Evolutionary conservation across 2,113 vertebrate species (phyloP).

Genomic region (Zootoca vivipara): DNA sequence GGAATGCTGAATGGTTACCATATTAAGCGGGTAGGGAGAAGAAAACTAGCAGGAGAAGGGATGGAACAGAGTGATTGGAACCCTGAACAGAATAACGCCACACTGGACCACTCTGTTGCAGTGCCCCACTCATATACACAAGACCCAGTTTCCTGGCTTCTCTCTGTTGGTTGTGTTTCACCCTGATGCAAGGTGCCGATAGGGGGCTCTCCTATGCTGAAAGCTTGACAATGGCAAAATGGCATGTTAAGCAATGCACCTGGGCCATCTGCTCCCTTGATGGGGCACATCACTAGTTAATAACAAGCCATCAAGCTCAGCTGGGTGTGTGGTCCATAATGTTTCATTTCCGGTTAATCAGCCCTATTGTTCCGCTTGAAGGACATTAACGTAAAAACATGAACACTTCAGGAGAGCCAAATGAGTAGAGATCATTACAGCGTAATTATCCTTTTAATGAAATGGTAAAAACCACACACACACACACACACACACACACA

Average conservation of each 20-base stretch:
- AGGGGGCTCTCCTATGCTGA: neutral
- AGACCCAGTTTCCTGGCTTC: neutral
- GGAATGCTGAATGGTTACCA: neutral
- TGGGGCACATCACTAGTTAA: neutral
- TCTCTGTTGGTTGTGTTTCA: neutral
- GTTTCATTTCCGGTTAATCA: slow-evolving; percentile 10
- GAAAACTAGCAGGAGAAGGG: neutral
- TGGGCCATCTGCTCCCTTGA: neutral
- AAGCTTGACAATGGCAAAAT: neutral
- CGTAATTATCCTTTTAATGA: neutral
- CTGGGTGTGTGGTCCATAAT: neutral
- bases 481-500: neutral
- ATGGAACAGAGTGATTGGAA: neutral
- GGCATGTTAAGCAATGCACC: neutral
- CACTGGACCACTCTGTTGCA: too few species aligned
- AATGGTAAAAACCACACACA: neutral
- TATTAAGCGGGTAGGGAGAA: neutral
- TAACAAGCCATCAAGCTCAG: neutral
- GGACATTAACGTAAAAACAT: neutral
- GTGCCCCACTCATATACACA: too few species aligned
- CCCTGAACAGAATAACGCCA: too few species aligned
- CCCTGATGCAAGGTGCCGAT: neutral
- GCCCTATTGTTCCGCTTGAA: neutral
- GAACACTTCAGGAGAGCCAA: neutral
- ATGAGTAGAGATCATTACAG: neutral